Evolutionary conservation across 2,888 invertebrate genomes (phyloP).

Genomic region (Pycnomerus fuliginosus): DNA sequence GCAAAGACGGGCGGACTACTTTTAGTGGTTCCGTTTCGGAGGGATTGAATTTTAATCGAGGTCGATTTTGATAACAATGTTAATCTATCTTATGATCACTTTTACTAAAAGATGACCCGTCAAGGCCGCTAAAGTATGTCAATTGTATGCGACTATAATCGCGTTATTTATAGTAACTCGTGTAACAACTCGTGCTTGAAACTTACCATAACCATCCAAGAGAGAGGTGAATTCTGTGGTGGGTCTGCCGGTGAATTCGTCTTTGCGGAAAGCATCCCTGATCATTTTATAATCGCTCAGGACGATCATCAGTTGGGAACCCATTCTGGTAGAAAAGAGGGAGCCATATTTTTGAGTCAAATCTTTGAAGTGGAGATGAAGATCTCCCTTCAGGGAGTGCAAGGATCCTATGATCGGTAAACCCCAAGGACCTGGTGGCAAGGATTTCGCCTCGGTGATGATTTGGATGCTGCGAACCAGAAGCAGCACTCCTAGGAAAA

Average conservation of each 20-base stretch:
- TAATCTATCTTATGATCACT: slow-evolving; percentile 32
- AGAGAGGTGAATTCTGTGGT: slow-evolving; percentile 83
- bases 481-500: slow-evolving; percentile 57
- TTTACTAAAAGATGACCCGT: slow-evolving; percentile 46
- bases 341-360: slow-evolving; percentile 77
- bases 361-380: slow-evolving; percentile 76
- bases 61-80: slow-evolving; percentile 19
- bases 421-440: slow-evolving; percentile 90
- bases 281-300: slow-evolving; percentile 85
- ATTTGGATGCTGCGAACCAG: slow-evolving; percentile 47
- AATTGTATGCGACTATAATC: slow-evolving; percentile 36
- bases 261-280: slow-evolving; percentile 80
- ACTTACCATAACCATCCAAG: slow-evolving; percentile 87
- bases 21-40: too few relatives aligned
- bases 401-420: slow-evolving; percentile 82
- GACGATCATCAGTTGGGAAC: slow-evolving; percentile 80
- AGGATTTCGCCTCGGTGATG: slow-evolving; percentile 49
- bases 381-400: slow-evolving; percentile 73
- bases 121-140: slow-evolving; percentile 49
- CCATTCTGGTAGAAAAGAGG: slow-evolving; percentile 78
- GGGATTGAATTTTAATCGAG: too few relatives aligned
- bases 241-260: slow-evolving; percentile 87
- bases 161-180: slow-evolving; percentile 25
- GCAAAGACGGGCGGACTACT: too few relatives aligned
- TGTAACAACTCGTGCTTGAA: slow-evolving; percentile 13